Evolutionary conservation across 2,113 vertebrate genomes (phyloP), one percentile per base, ranked within the genome.

Genomic region (Elephas maximus): DNA sequence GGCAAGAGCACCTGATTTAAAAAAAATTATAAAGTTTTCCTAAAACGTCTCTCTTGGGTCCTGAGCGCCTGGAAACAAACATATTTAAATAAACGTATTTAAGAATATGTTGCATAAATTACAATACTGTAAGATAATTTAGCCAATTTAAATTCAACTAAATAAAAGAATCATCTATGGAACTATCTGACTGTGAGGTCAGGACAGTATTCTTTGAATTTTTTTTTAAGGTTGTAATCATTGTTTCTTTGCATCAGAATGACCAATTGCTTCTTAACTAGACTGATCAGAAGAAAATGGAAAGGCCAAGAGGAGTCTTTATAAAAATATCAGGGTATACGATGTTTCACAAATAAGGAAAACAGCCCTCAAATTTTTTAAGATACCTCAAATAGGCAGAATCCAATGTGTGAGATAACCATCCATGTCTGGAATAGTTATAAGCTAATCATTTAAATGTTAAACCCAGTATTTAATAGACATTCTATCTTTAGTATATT

Each of bases 301-400:
- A 65, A 95, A 93, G 84, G 78, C n/a, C 88, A 95, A 95, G 60
- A 80, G 81, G 14, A 92, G 44, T 73, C 73, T 94, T 97, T 96
- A 94, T 76, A 85, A 69, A 97, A 97, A 94, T 57, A 91, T 28
- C 44, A 65, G 71, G 0, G 1, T 2, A 67, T n/a, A 74, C 0
- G 2, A 82, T 89, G 76, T 28, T 83, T 93, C 71, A 93, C 44
- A 73, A 81, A 84, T 71, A 91, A 80, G 41, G 51, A 96, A 96
- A 94, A 83, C 63, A 94, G 62, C 21, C 7, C 33, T 87, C 69
- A 69, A 45, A 67, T 53, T 84, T 88, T 74, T 48, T 91, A 77
- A 91, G 69, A 88, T 71, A 97, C 6, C 48, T 30, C 51, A 88
- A 74, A 33, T 82, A 77, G 65, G 91, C 2, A 91, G 85, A 97